Evolutionary conservation across 2,797 vertebrate genomes (phyloP), one percentile per base, ranked within the genome.

Genomic region (Silurus lanzhouensis): DNA sequence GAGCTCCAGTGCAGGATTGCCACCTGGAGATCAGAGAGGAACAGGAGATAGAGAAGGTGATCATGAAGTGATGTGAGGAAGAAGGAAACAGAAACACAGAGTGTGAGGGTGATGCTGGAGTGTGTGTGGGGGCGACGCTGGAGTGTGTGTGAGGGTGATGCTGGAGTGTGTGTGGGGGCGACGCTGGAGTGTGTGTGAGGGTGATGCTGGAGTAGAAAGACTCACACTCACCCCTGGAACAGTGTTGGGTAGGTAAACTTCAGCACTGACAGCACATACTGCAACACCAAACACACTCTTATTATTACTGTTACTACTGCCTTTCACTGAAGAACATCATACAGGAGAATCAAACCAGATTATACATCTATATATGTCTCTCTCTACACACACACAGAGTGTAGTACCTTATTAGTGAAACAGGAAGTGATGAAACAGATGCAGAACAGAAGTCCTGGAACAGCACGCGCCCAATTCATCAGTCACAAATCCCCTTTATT

Each of bases 201-300:
- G 25, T 57, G 9, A 1, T n/a, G 55, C 60, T 31, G 38, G 44
- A 38, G 31, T 1, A 22, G 20, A 0, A 0, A 61, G 3, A 79
- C 4, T 83, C 60, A 82, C 91, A 97, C 98, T 97, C 94, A 99
- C 98, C 98, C 98, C 94, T 98, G 98, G 91, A 99, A 99, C 92
- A 99, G 95, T 13, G 98, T 99, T 85, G 98, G 98, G 89, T 96
- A 99, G 58, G 97, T 99, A 93, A 99, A 99, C 88, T 98, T 97
- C 93, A 99, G 93, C 88, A 98, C 95, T 86, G 98, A 97, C 89
- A 99, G 94, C 85, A 99, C 97, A 95, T 98, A 99, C 98, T 99
- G 96, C 63, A 96, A 95, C 48, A 52, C 10, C 48, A 52, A 52
- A 7, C 10, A 52, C 48, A 52, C 48, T 52, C 6, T 52, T 52